Base-by-base conservation (phyloP, 64 coral and sea anemone species). In the Acropora tenuis region DNA sequence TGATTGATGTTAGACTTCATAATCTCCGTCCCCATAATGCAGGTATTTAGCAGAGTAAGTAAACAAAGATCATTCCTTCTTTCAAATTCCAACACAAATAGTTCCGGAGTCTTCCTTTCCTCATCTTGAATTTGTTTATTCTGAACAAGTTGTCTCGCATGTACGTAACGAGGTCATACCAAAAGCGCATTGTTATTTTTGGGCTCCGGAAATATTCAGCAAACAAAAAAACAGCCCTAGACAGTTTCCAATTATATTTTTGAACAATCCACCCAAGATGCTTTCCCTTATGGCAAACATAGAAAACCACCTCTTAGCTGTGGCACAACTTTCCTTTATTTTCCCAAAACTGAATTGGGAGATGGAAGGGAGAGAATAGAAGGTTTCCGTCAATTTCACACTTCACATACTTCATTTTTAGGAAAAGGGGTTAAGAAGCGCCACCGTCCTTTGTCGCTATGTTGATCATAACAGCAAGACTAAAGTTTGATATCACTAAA, bases 1-100 rank as follows among this genome's bases (percentile, higher is more conserved):
- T 85, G 82, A 85, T 85, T 85, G 82, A 85, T 85, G 61, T 43
- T 17, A 71, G 6, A 10, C 42, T 17, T 45, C 66, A 85, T 71
- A 71, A 69, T 20, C 82, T 9, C 75, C 5, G 45, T 12, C 15
- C 9, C 50, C 50, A 71, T 71, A 71, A 71, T 85, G 47, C 43
- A 85, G 16, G 30, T 68, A 19, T 13, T 8, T 71, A 71, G 61
- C 63, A 8, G 17, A 20, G 1, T 68, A n/a, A 68, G 82, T 72
- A 85, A 85, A 85, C 47, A 85, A 49, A 20, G 8, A 43, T 43
- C 47, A 42, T 16, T 48, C 47, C 45, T 72, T 69, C 82, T 85
- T 85, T 85, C 16, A 43, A 85, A 47, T 71, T 47, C 65, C 47
- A 18, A 48, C 16, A 48, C 44, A 48, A 48, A 68, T n/a, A 71